A percentile compares a stretch with the other conserved stretches of the same genome.
Conservation (phyloP, 1,140 invertebrate species). For the Drosophila takahashii region DNA sequence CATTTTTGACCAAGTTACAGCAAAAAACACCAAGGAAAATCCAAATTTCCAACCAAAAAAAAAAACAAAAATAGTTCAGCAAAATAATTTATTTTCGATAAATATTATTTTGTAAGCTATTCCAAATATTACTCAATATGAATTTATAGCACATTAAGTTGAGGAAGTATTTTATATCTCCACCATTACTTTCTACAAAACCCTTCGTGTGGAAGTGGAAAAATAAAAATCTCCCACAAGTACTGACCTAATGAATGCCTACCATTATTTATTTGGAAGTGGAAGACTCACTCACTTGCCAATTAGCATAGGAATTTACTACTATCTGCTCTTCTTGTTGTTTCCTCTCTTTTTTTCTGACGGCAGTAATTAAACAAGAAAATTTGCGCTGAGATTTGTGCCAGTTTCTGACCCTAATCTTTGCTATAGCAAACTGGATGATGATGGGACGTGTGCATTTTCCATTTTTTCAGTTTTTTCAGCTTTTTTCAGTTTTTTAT, state of each 20-base stretch:
- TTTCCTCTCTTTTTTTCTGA: slow-evolving; percentile 15
- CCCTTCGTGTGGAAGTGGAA: not conserved
- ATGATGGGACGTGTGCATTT: slow-evolving; percentile 35
- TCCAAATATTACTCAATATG: not conserved
- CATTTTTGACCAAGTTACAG: not conserved
- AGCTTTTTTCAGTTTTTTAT: not conserved
- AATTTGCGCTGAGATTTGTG: slow-evolving; percentile 53
- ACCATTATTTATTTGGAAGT: slow-evolving; percentile 19
- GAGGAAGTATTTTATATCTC: not conserved
- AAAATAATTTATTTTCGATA: no score
- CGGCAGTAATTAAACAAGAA: slow-evolving; percentile 27
- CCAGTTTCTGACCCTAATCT: slow-evolving; percentile 41
- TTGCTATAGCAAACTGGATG: slow-evolving; percentile 20
- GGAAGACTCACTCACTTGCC: slow-evolving; percentile 28
- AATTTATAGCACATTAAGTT: not conserved
- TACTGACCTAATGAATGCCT: slow-evolving; percentile 59
- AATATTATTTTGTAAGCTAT: no score
- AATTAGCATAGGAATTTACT: slow-evolving; percentile 30
- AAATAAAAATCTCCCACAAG: slow-evolving; percentile 39
- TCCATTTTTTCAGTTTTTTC: slow-evolving; percentile 25
- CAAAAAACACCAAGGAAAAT: no score
- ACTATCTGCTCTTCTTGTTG: slow-evolving; percentile 17
- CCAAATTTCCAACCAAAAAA: no score
- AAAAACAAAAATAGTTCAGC: no score
- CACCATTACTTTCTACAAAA: slow-evolving; percentile 3